Evolutionary conservation across 2,797 vertebrate genomes (phyloP), one percentile per base, ranked within the genome.

Genomic region (Syndactyla subalaris): DNA sequence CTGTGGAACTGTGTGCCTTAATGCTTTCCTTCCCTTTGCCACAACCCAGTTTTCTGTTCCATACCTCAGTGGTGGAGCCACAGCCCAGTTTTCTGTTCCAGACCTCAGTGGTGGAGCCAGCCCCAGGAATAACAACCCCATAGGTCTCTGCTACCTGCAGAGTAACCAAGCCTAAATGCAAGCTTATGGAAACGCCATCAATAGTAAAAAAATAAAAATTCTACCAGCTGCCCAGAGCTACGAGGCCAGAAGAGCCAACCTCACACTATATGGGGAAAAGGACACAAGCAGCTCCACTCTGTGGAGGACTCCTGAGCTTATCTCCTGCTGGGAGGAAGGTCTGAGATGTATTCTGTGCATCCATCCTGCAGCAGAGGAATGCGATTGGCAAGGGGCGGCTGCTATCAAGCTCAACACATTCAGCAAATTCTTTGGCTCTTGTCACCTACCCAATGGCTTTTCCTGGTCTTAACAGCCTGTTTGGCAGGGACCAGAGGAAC

Each of bases 371-470:
- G 94, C 88, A 92, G 38, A 15, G 74, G 94, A 97, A 97, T 96
- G 95, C 34, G 39, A 92, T 18, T 83, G 7, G 30, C 76, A 48
- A 95, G 91, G 83, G 54, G 70, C 27, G 8, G 61, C 63, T 76
- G 72, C 94, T 97, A 96, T 97, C 97, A 89, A 78, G 84, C 89
- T 85, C 41, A 43, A 96, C 95, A 97, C 96, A 95, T 97, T 97
- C 97, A 97, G 86, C 62, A 84, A 94, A 97, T 97, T 98, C 97
- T 97, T 97, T 93, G 89, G 91, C 92, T 94, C 95, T 96, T 96
- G 96, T 97, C 96, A 96, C 89, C 82, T 95, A 95, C 83, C 90
- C 92, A 62, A 22, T 89, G 91, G 80, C 77, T 95, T 96, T 95
- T 95, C 96, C 83, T 89, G 48, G 49, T 89, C 94, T 95, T 96